These are phyloP conservation scores for Diaphora mendica DNA, from an alignment of 2,888 invertebrate species.

Conservation along the genomic window DNA sequence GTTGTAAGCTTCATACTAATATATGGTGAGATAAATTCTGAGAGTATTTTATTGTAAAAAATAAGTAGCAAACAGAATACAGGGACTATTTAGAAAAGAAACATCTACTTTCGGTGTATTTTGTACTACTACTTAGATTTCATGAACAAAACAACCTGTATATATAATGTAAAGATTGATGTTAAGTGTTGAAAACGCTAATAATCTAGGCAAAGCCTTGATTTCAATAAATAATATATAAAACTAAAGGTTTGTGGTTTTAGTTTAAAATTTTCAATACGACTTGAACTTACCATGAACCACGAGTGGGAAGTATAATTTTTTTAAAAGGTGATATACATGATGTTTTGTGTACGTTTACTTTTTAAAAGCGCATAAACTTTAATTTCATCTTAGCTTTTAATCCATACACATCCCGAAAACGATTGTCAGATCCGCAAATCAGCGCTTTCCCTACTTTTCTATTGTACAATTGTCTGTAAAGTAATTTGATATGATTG, in stretches of 20 bases:
- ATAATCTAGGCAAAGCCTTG: not conserved
- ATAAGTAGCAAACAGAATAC: conserved; percentile 67
- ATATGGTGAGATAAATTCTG: conserved; percentile 28
- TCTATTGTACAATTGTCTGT: not conserved
- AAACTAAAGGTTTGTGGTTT: not conserved
- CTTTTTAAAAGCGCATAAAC: not conserved
- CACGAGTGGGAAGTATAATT: too few species aligned
- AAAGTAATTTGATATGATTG: not conserved
- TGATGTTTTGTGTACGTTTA: not conserved
- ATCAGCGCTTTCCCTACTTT: conserved; percentile 1
- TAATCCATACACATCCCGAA: not conserved
- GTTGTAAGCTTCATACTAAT: conserved; percentile 17
- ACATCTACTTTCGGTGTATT: conserved; percentile 66
- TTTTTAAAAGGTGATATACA: not conserved
- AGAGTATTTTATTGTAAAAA: conserved; percentile 43
- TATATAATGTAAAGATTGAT: conserved; percentile 34
- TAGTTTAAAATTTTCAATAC: not conserved
- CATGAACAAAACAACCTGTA: conserved; percentile 58
- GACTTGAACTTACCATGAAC: not conserved
- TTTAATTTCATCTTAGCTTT: not conserved
- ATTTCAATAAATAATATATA: not conserved
- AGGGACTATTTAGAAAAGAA: conserved; percentile 74
- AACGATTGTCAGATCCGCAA: not conserved
- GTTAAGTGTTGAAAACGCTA: conserved; percentile 21
- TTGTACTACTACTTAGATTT: conserved; percentile 65